Percentiles rank a stretch among this genome's conserved stretches.
Conservation (phyloP, 2,797 vertebrate species). For the Peromyscus melanophrys region DNA sequence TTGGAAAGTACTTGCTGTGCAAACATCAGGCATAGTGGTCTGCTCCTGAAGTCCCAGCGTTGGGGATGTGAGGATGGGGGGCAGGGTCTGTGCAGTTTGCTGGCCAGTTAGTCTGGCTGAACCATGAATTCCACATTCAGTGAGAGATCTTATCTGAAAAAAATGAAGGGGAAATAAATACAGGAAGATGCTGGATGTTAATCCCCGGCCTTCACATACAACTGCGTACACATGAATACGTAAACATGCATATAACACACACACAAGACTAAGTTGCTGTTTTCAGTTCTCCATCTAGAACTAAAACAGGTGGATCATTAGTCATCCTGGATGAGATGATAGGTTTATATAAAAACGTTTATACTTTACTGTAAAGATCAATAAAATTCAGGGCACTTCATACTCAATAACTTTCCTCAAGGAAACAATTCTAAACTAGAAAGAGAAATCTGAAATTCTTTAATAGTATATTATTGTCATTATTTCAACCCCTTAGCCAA, state of each 20-base stretch:
- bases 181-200: neutral
- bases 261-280: neutral
- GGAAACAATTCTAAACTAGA: slow-evolving; percentile 34
- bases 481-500: neutral
- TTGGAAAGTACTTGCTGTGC: neutral
- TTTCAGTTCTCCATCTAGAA: slow-evolving; percentile 49
- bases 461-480: neutral
- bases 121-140: neutral
- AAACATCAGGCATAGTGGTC: neutral
- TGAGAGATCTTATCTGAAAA: neutral
- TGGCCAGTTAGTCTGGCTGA: neutral
- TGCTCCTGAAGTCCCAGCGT: neutral
- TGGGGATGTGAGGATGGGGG: no score
- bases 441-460: slow-evolving; percentile 44
- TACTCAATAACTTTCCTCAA: slow-evolving; percentile 22
- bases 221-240: neutral
- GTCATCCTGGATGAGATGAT: neutral
- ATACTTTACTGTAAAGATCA: slow-evolving; percentile 19
- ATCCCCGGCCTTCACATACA: neutral
- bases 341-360: slow-evolving; percentile 31
- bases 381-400: slow-evolving; percentile 50
- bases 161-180: neutral
- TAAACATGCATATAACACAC: neutral
- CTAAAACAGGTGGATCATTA: slow-evolving; percentile 26
- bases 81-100: neutral